Evolutionary conservation across 1,140 invertebrate species (phyloP).

Genomic region (Drosophila yakuba): DNA sequence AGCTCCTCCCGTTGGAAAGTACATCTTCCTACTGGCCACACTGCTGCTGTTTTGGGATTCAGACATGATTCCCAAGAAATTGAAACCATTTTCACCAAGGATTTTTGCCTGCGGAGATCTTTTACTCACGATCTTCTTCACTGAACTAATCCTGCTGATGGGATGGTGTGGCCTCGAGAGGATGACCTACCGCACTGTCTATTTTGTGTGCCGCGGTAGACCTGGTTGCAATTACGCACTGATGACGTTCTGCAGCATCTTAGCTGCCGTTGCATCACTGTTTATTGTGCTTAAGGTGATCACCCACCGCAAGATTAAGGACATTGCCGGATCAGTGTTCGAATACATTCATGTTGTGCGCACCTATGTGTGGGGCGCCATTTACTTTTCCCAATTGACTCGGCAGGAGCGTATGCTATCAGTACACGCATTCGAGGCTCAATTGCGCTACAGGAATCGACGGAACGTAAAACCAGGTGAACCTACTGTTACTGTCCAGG

Average conservation of each 20-base stretch:
- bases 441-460: neutral
- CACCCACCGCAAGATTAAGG: conserved; percentile 13
- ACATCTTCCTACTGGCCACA: conserved; percentile 26
- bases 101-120: conserved; percentile 26
- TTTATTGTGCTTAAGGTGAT: conserved; percentile 16
- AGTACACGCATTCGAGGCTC: conserved; percentile 35
- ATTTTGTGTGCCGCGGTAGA: conserved; percentile 17
- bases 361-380: conserved; percentile 20
- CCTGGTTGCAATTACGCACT: conserved; percentile 44
- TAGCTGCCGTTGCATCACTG: conserved; percentile 14
- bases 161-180: conserved; percentile 44
- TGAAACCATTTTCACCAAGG: conserved; percentile 7
- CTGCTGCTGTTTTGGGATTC: conserved; percentile 36
- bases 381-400: conserved; percentile 30
- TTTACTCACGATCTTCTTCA: conserved; percentile 34
- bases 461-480: neutral
- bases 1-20: conserved; percentile 8
- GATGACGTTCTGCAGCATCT: neutral
- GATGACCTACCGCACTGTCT: conserved; percentile 3
- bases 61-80: conserved; percentile 35
- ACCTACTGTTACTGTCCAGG: too few relatives aligned
- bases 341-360: conserved; percentile 25
- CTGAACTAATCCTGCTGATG: conserved; percentile 30
- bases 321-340: conserved; percentile 26
- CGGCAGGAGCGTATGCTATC: conserved; percentile 38